Percentiles rank a stretch among this genome's conserved stretches.
Evolutionary conservation across 2,797 vertebrate species (phyloP).

Genomic region (Serranus cabrilla): DNA sequence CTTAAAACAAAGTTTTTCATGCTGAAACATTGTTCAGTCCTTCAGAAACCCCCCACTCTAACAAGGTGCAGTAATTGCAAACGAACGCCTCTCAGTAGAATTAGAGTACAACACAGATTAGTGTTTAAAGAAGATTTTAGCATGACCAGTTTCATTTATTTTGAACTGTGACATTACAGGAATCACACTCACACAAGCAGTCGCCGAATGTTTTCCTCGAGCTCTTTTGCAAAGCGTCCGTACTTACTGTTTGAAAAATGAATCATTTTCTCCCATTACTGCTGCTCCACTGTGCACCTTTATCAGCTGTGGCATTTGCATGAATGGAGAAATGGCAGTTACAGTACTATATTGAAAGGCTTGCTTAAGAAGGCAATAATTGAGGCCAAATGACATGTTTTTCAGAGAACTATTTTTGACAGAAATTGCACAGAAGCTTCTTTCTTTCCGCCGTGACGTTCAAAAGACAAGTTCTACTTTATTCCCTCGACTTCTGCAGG

Average conservation of each 20-base stretch:
- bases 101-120: conserved; percentile 49
- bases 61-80: conserved; percentile 43
- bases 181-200: conserved; percentile 37
- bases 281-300: conserved; percentile 48
- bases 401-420: neutral
- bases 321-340: conserved; percentile 45
- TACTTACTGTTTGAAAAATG: conserved; percentile 45
- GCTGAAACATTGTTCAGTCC: neutral
- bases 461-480: neutral
- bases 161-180: conserved; percentile 45
- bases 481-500: neutral
- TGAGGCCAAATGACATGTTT: conserved; percentile 28
- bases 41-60: neutral
- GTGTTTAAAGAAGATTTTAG: conserved; percentile 47
- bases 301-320: conserved; percentile 49
- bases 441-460: neutral
- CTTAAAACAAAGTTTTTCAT: conserved; percentile 7
- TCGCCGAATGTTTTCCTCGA: conserved; percentile 46
- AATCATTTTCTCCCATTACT: conserved; percentile 60
- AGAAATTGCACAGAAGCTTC: conserved; percentile 23
- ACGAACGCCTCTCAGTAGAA: conserved; percentile 42
- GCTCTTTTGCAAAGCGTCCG: conserved; percentile 30
- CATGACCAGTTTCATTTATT: conserved; percentile 52
- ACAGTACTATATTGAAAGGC: conserved; percentile 28
- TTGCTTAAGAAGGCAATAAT: conserved; percentile 43